Base-by-base conservation (phyloP, 2,797 vertebrate genomes). In the Pygocentrus nattereri region DNA sequence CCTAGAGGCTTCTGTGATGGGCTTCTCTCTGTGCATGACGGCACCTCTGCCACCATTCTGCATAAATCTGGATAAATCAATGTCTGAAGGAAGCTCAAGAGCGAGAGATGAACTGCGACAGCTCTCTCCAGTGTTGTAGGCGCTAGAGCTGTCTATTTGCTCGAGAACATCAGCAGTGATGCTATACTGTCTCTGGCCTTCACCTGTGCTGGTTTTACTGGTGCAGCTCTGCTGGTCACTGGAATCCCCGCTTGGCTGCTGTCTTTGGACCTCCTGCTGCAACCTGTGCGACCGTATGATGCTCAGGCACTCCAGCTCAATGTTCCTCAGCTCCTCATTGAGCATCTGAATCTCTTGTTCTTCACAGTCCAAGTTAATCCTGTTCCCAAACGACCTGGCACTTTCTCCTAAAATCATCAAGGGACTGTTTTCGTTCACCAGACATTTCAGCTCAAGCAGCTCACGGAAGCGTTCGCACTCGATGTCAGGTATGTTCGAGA, bases 91-190 rank as follows among this genome's bases (percentile, higher is more conserved):
- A 27, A 95, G 91, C 88, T 98, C 97, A 79, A 97, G 78, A 0
- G 97, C 95, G 31, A 97, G 94, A 0, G 97, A 97, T 0, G 97
- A 98, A 91, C 97, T 98, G 2, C 96, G 94, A 90, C 97, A 97
- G 93, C 97, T 98, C 88, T 98, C 97, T 0, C 97, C 98, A 0
- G 97, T 98, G 89, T 99, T 98, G 85, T 98, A 99, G 16, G 97
- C 98, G 0, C 97, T 99, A 0, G 97, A 98, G 91, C 97, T 98
- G 86, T 99, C 97, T 0, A 96, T 96, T 74, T 96, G 96, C 89
- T 98, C 97, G 0, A 96, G 96, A 70, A 97, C 94, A 91, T 98
- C 97, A 0, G 96, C 96, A 84, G 97, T 97, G 89, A 97, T 96
- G 0, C 97, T 94, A 23, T 98, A 96, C 91, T 96, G 95, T 0